Conservation (phyloP, 1,140 invertebrate genomes). For the Ips typographus region DNA sequence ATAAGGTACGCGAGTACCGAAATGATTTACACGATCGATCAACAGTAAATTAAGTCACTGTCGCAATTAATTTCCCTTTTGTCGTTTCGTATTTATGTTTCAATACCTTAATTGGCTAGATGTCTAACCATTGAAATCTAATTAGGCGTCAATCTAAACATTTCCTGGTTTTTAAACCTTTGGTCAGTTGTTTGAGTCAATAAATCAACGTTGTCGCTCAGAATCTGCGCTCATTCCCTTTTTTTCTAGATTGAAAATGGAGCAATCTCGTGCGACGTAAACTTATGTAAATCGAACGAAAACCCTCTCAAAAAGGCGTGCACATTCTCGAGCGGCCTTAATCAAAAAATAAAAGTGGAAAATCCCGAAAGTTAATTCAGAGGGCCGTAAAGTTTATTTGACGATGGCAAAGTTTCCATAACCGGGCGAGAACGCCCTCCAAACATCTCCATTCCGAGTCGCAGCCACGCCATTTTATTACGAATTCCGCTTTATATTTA, state of each 20-base stretch:
- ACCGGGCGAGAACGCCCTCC: constrained; percentile 30
- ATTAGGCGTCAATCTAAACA: constrained; percentile 10
- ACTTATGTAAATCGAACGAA: constrained; percentile 8
- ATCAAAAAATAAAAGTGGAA: constrained; percentile 39
- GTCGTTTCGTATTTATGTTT: constrained; percentile 22
- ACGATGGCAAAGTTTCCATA: constrained; percentile 33
- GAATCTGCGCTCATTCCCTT: no score
- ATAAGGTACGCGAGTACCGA: constrained; percentile 15
- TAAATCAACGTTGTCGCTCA: not conserved
- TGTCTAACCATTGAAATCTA: constrained; percentile 4
- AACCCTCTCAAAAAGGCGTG: not conserved
- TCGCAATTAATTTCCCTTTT: constrained; percentile 20
- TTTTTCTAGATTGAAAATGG: not conserved
- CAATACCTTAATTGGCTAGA: constrained; percentile 20
- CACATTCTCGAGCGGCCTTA: constrained; percentile 19
- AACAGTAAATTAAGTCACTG: constrained; percentile 19
- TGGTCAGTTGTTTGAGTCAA: constrained; percentile 1
- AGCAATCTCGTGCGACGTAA: not conserved
- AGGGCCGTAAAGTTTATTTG: constrained; percentile 39
- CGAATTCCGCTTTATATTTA: constrained; percentile 47
- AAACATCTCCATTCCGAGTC: constrained; percentile 38
- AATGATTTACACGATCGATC: constrained; percentile 29
- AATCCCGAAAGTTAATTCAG: constrained; percentile 39
- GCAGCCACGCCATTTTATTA: constrained; percentile 43
- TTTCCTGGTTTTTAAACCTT: not conserved